Evolutionary conservation across 2,888 invertebrate species (phyloP), one percentile per base, ranked within the genome.

Genomic region (Aphrophora alni): DNA sequence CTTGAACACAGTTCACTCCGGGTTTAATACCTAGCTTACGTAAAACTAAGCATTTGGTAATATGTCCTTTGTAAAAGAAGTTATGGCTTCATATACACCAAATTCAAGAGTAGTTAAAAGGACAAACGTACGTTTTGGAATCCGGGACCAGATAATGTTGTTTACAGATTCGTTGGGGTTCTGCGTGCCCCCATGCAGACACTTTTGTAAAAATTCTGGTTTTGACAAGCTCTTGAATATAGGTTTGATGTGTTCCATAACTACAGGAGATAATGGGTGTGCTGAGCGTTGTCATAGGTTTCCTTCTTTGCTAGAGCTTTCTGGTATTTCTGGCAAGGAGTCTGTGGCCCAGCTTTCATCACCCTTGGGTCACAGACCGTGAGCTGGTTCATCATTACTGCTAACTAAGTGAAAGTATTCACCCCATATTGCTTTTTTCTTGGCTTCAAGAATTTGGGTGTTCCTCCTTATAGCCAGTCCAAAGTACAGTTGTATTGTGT

Each of bases 381-480:
- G 85, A 28, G 82, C 79, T 17, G 84, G 85, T 12, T 84, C 79
- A 73, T 83, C 83, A 59, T 85, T 83, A 1, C 85, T 82, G 8
- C 84, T 85, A 73, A 51, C 72, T 74, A 83, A 83, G 75, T 86
- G 86, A 27, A 81, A 83, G 75, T 82, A 86, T 12, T 82, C 82
- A 8, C 85, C 85, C 85, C 85, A 86, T 68, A 86, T 81, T 8
- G 81, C 85, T 75, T 82, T 83, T 74, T 84, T 85, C 85, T 85
- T 85, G 10, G 82, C 78, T 73, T 84, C 84, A 10, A 83, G 44
- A 21, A 82, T 82, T 74, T 84, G 3, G 2, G 59, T 69, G 80
- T 84, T 83, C 14, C 83, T 77, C 59, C 84, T 80, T 70, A 86
- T 86, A 10, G 85, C 85, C 10, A 84, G 70, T n/a, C 85, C 85